phyloP scores from a whole-genome alignment of 1,140 invertebrate species.

The Euwallacea similis region DNA sequence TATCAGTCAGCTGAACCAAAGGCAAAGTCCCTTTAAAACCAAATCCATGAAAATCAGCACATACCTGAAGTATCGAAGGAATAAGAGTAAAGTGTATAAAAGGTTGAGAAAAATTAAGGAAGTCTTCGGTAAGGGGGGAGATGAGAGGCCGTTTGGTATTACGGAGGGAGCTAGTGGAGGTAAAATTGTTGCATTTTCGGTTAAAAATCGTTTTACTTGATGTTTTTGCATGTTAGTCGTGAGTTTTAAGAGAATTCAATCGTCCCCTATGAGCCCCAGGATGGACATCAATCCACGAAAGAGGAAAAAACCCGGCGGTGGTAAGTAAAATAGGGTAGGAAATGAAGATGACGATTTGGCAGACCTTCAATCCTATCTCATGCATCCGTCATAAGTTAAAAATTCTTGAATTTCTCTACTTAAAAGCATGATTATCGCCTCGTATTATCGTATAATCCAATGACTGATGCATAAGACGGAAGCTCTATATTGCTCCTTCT shows the following conservation, averaged over 20 bases:
- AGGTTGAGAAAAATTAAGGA: conserved; percentile 49
- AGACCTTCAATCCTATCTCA: conserved; percentile 3
- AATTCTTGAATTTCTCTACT: no score
- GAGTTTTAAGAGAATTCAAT: conserved; percentile 57
- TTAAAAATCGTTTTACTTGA: not conserved
- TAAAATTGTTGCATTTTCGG: conserved; percentile 38
- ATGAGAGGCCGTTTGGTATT: conserved; percentile 46
- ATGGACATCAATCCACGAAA: conserved; percentile 61
- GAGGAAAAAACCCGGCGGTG: conserved; percentile 73
- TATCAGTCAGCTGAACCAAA: conserved; percentile 48
- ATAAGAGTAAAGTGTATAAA: conserved; percentile 50
- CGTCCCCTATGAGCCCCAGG: conserved; percentile 39
- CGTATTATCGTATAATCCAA: no score
- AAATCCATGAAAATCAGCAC: conserved; percentile 43
- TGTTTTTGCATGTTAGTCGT: conserved; percentile 54
- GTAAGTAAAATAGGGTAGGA: conserved; percentile 53
- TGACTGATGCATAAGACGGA: no score
- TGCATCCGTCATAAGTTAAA: not conserved
- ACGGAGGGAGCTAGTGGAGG: conserved; percentile 49
- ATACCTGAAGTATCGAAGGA: conserved; percentile 44
- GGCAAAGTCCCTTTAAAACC: conserved; percentile 44
- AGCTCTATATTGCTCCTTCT: no score
- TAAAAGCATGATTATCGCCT: no score
- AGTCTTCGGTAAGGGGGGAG: conserved; percentile 44
- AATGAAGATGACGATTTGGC: not conserved